These are phyloP conservation scores for Drosophila watanabei DNA, from an alignment of 1,140 invertebrate genomes.

Conservation along the genomic window DNA sequence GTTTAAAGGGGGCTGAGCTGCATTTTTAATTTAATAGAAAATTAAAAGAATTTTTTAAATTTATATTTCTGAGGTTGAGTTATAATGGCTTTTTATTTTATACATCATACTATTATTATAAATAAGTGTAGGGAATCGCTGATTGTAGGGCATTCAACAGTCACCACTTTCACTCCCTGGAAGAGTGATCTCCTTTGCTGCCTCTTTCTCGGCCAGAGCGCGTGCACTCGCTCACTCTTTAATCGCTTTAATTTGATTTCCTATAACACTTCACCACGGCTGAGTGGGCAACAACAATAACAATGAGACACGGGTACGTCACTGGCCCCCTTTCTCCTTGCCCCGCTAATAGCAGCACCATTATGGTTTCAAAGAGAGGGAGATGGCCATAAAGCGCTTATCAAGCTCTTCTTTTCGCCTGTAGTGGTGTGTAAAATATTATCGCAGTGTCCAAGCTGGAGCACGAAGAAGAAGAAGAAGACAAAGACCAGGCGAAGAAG, in stretches of 20 bases:
- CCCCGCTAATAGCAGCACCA: constrained; percentile 1
- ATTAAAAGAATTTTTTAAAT: not conserved
- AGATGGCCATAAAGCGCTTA: constrained; percentile 59
- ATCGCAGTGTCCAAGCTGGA: constrained; percentile 56
- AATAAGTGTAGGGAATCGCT: not conserved
- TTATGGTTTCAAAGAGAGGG: constrained; percentile 17
- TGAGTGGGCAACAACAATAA: constrained; percentile 55
- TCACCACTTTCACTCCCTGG: constrained; percentile 1
- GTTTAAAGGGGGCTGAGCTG: not conserved
- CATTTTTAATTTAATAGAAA: not conserved
- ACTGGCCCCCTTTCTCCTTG: constrained; percentile 10
- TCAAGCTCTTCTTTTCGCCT: constrained; percentile 64
- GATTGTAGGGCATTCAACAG: constrained; percentile 5
- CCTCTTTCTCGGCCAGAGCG: constrained; percentile 30
- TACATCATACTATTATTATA: not conserved
- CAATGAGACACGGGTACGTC: constrained; percentile 43
- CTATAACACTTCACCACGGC: constrained; percentile 66
- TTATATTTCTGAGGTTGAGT: no score
- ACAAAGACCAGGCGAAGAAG: constrained; percentile 9
- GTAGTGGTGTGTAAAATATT: constrained; percentile 57
- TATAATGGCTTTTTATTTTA: not conserved
- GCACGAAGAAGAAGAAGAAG: constrained; percentile 22
- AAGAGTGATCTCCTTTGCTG: constrained; percentile 10
- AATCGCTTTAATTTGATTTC: constrained; percentile 77
- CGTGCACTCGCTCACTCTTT: constrained; percentile 53